Evolutionary conservation across 2,113 vertebrate species (phyloP).

Genomic region (Rhea pennata): DNA sequence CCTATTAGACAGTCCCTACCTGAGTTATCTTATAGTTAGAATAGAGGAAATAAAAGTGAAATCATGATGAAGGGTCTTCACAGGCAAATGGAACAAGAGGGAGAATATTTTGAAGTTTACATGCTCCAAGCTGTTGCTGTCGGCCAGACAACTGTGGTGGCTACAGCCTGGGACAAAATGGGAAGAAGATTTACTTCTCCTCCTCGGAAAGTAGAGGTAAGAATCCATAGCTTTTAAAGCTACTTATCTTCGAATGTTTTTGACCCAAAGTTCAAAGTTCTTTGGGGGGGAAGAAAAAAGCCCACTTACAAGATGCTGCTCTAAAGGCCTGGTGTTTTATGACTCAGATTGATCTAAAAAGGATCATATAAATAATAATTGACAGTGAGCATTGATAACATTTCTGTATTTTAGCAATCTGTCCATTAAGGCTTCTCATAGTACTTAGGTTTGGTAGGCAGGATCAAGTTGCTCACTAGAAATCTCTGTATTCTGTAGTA

Average conservation of each 20-base stretch:
- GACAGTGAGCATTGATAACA: background rate
- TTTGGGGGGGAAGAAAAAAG: background rate
- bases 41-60: background rate
- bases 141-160: slow-evolving; percentile 73
- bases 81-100: slow-evolving; percentile 62
- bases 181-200: slow-evolving; percentile 69
- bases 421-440: background rate
- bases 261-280: background rate
- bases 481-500: background rate
- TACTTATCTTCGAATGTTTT: background rate
- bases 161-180: slow-evolving; percentile 61
- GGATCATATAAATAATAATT: background rate
- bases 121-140: slow-evolving; percentile 61
- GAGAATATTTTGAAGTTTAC: slow-evolving; percentile 67
- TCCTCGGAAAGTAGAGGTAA: slow-evolving; percentile 70
- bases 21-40: background rate
- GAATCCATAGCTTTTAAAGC: background rate
- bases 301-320: background rate
- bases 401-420: background rate
- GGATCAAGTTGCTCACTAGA: background rate
- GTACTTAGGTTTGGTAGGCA: background rate
- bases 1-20: background rate
- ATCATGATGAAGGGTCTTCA: background rate
- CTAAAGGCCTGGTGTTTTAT: background rate
- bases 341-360: background rate